Percentiles rank a stretch among this genome's conserved stretches.
Conservation (phyloP, 2,113 vertebrate genomes). For the Ascaphus truei region DNA sequence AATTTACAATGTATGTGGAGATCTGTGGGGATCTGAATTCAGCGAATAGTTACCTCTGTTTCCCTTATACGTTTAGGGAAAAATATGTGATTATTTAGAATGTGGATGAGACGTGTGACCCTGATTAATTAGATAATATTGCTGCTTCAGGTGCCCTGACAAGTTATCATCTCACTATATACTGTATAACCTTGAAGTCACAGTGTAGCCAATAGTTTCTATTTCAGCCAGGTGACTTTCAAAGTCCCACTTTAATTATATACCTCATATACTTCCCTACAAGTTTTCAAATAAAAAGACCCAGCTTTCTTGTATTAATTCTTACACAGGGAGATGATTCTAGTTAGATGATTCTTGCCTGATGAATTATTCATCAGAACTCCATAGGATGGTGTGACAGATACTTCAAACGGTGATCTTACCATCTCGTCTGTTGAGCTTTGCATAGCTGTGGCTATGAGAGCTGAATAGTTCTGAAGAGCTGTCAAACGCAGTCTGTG, state of each 20-base stretch:
- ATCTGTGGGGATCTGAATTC: no score
- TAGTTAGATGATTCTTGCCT: not conserved
- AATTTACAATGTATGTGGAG: no score
- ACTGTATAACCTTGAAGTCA: no score
- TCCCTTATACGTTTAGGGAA: no score
- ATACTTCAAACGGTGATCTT: constrained; percentile 44
- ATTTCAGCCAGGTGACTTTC: not conserved
- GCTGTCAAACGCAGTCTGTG: constrained; percentile 78
- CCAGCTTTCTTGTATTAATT: not conserved
- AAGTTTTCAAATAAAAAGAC: not conserved
- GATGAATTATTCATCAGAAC: not conserved
- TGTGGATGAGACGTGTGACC: no score
- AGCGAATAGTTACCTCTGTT: no score
- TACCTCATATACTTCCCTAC: not conserved
- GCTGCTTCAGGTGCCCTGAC: no score
- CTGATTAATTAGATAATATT: no score
- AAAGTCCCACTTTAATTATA: not conserved
- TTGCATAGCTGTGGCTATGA: constrained; percentile 76
- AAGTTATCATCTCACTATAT: no score
- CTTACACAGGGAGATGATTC: not conserved
- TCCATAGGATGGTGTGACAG: constrained; percentile 17
- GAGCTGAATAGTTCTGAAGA: constrained; percentile 77
- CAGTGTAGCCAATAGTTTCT: no score
- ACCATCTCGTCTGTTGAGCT: constrained; percentile 88
- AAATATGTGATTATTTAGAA: no score